Evolutionary conservation across 2,888 invertebrate species (phyloP), one percentile per base, ranked within the genome.

Genomic region (Monoplex corrugatus): DNA sequence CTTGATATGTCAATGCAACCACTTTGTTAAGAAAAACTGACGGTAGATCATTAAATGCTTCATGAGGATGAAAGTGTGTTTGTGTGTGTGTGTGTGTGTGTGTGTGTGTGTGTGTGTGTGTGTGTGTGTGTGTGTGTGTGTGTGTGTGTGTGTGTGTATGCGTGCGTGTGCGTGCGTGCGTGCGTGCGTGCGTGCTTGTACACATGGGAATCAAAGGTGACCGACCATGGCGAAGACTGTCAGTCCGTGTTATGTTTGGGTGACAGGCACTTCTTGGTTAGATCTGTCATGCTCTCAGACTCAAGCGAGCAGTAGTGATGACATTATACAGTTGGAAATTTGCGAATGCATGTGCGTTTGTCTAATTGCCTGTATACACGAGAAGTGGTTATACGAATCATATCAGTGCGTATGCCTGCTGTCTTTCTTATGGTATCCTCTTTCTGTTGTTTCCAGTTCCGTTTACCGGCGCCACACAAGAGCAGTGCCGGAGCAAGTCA

Each of bases 401-500:
- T 38, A 35, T 8, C n/a, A 83, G 35, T 35, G 23, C 68, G 28
- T 0, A 6, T 8, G 8, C 23, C n/a, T 8, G 16, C 6, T 68
- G 28, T 13, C 23, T 6, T 38, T 38, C 35, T 6, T 40, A 13
- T 38, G 6, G 8, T 68, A 50, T 68, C 0, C n/a, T n/a, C 6
- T 28, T 6, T 28, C 68, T 23, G 6, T 68, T n/a, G 43, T 78
- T 78, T 78, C 78, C 32, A 38, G 28, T 38, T 13, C 78, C 19
- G 8, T 16, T 38, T 28, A 45, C 32, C 35, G 13, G 40, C 28
- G 10, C 68, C 8, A 57, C 23, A 23, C 63, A 23, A 63, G 86
- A 78, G 32, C 75, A 80, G 78, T 93, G 93, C 88, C 87, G 92
- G n/a, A 90, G 90, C 63, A 91, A 91, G 68, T 90, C 90, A 10